Conservation (phyloP, 2,113 vertebrate genomes). For the Egretta garzetta region DNA sequence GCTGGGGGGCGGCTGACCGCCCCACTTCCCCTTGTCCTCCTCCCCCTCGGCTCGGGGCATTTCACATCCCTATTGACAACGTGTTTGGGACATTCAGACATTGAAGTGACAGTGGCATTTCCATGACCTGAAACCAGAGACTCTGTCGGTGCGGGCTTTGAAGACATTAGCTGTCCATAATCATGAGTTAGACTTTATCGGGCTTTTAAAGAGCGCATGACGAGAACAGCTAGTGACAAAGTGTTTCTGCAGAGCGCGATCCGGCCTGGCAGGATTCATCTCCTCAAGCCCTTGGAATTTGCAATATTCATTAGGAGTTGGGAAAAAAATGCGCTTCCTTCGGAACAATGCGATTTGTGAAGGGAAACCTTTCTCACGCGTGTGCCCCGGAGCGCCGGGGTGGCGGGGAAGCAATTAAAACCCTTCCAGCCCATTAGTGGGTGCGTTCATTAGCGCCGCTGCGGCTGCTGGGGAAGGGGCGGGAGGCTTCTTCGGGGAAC, state of each 20-base stretch:
- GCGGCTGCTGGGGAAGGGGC: neutral
- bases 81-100: slow-evolving; percentile 69
- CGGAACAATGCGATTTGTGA: neutral
- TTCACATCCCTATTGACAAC: slow-evolving; percentile 66
- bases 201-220: slow-evolving; percentile 46
- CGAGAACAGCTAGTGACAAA: slow-evolving; percentile 64
- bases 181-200: slow-evolving; percentile 23
- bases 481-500: neutral
- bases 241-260: slow-evolving; percentile 60
- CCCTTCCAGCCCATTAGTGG: neutral
- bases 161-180: slow-evolving; percentile 52
- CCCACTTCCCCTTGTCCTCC: neutral
- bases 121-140: slow-evolving; percentile 66
- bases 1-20: neutral
- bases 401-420: neutral
- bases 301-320: slow-evolving; percentile 53
- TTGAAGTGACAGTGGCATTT: slow-evolving; percentile 70
- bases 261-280: slow-evolving; percentile 57
- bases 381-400: neutral
- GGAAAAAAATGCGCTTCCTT: neutral
- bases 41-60: neutral
- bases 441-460: neutral
- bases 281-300: slow-evolving; percentile 43
- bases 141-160: slow-evolving; percentile 20
- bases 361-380: slow-evolving; percentile 5